Percentiles rank a stretch among this genome's conserved stretches.
Evolutionary conservation across 2,888 invertebrate genomes (phyloP).

Genomic region (Melanargia galathea): DNA sequence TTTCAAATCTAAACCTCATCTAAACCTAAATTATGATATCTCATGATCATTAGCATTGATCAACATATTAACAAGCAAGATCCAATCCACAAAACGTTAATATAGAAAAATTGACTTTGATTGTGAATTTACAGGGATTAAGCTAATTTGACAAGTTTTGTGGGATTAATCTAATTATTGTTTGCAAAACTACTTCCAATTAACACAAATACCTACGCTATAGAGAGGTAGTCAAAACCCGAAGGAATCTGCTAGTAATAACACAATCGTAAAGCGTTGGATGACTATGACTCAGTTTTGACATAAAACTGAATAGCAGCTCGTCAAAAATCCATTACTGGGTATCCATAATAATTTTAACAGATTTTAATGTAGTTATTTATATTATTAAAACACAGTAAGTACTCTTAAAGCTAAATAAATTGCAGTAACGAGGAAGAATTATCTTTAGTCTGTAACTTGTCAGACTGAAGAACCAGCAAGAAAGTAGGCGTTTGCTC

Average conservation of each 20-base stretch:
- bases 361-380: neutral
- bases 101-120: too few relatives aligned
- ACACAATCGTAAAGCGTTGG: neutral
- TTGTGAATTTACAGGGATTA: too few relatives aligned
- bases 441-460: neutral
- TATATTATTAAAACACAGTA: neutral
- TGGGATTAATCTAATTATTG: too few relatives aligned
- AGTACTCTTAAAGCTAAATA: neutral
- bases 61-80: too few relatives aligned
- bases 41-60: too few relatives aligned
- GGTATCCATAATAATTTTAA: neutral
- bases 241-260: neutral
- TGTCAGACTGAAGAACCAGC: too few relatives aligned
- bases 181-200: too few relatives aligned
- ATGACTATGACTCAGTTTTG: neutral
- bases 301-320: conserved; percentile 1
- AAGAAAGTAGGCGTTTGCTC: too few relatives aligned
- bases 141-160: too few relatives aligned
- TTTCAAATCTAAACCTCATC: too few relatives aligned
- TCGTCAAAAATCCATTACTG: neutral
- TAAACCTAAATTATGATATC: too few relatives aligned
- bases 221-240: neutral
- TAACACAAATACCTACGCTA: neutral
- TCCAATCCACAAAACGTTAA: too few relatives aligned
- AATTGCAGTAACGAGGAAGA: neutral